A percentile compares a stretch with the other conserved stretches of the same genome.
phyloP scores from a whole-genome alignment of 2,797 vertebrate species.

The Mastacembelus armatus region DNA sequence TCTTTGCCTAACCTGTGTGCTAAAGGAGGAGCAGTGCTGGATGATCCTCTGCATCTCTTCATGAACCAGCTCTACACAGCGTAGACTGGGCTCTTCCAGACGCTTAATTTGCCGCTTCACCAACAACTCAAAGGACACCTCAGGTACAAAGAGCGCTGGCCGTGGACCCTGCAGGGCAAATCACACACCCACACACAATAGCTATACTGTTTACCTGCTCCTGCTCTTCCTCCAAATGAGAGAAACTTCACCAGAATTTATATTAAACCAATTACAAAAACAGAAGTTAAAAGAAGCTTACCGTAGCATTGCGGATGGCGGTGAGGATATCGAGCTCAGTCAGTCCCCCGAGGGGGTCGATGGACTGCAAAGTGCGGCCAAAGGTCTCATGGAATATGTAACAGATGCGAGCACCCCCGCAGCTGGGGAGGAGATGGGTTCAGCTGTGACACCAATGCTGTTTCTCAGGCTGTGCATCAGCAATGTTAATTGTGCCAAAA shows the following conservation, averaged over 20 bases:
- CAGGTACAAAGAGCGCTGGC: slow-evolving; percentile 87
- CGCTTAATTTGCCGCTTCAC: slow-evolving; percentile 90
- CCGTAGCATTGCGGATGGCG: slow-evolving; percentile 86
- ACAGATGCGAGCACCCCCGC: slow-evolving; percentile 88
- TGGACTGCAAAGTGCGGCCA: slow-evolving; percentile 87
- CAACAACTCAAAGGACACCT: slow-evolving; percentile 88
- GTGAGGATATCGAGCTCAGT: slow-evolving; percentile 86
- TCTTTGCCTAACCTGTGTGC: slow-evolving; percentile 80
- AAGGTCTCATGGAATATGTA: slow-evolving; percentile 92
- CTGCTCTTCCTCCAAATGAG: slow-evolving; percentile 12
- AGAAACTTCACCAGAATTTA: slow-evolving; percentile 22
- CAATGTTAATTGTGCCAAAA: slow-evolving; percentile 38
- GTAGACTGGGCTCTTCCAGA: slow-evolving; percentile 87
- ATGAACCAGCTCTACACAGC: slow-evolving; percentile 88
- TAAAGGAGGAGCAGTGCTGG: slow-evolving; percentile 87
- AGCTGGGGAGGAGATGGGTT: slow-evolving; percentile 74
- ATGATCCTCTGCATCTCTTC: slow-evolving; percentile 90
- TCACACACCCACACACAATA: slow-evolving; percentile 19
- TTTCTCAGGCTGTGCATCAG: slow-evolving; percentile 42
- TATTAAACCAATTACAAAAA: slow-evolving; percentile 21
- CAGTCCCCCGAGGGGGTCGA: slow-evolving; percentile 86
- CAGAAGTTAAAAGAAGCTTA: slow-evolving; percentile 48
- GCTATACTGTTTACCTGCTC: slow-evolving; percentile 6
- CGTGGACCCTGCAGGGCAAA: slow-evolving; percentile 81
- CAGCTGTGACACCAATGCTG: slow-evolving; percentile 33